These are phyloP conservation scores for Callipepla californica DNA, from an alignment of 2,113 vertebrate genomes.

Conservation along the genomic window DNA sequence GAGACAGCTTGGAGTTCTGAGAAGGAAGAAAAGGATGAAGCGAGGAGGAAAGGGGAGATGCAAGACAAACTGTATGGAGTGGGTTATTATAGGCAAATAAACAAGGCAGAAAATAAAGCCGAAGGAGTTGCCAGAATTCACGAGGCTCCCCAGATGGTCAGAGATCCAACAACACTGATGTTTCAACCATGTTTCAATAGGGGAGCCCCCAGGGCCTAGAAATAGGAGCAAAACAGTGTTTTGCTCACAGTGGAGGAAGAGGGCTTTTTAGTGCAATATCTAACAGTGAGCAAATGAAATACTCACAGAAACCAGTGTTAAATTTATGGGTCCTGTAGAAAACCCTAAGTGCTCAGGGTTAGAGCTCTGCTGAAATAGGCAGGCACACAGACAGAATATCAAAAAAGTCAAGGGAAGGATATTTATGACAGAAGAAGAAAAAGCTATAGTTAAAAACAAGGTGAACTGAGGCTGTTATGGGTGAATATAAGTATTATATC, in stretches of 20 bases:
- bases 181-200: neutral
- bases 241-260: neutral
- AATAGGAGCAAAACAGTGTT: neutral
- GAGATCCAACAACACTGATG: neutral
- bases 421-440: neutral
- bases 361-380: neutral
- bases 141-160: neutral
- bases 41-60: neutral
- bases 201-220: neutral
- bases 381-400: neutral
- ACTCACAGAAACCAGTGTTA: neutral
- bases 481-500: neutral
- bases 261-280: neutral
- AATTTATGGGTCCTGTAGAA: neutral
- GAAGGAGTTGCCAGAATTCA: neutral
- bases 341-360: neutral
- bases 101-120: neutral
- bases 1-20: neutral
- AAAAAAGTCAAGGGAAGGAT: neutral
- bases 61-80: neutral
- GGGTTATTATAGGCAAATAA: neutral
- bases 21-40: neutral
- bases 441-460: constrained; percentile 2
- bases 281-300: neutral
- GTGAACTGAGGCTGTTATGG: neutral